Evolutionary conservation across 2,797 vertebrate genomes (phyloP), one percentile per base, ranked within the genome.

Genomic region (Toxotes lorentzi): DNA sequence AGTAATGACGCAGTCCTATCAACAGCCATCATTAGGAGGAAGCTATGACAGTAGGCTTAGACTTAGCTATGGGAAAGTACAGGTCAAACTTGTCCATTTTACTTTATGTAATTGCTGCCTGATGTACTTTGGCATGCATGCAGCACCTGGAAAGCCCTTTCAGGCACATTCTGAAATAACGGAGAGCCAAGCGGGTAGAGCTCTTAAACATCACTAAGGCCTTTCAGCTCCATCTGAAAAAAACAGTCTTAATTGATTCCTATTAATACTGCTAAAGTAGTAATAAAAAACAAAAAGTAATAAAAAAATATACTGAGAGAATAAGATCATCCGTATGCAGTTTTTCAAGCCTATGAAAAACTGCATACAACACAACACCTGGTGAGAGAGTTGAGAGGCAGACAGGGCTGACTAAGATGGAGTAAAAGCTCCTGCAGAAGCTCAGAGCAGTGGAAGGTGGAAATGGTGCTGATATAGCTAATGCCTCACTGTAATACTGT

Each of bases 201-300:
- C 73, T 73, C 23, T 11, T 1, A 75, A 40, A 65, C 23, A 40
- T n/a, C 24, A 48, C 30, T 14, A 21, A 21, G 16, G n/a, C 24
- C 7, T 60, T 40, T n/a, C 47, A 78, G 59, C 13, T 54, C 65
- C n/a, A 60, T 32, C 14, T 32, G 32, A 68, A 48, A 71, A 50
- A 45, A 57, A 43, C 38, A 32, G 5, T 34, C 34, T 21, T 13
- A 38, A 60, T 61, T 27, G 6, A 35, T 35, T 53, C 5, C 9
- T 34, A 30, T 12, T 51, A 53, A 58, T 35, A 67, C 9, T 59
- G 43, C 30, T 16, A 17, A 32, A 56, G 12, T 3, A 24, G 10
- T 41, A 59, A 59, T 71, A 41, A 40, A 66, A 45, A 21, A 60
- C 0, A n/a, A 71, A 58, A 41, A 2, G 8, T 17, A 57, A 38